phyloP scores from a whole-genome alignment of 2,797 vertebrate species.

The Miopithecus talapoin region DNA sequence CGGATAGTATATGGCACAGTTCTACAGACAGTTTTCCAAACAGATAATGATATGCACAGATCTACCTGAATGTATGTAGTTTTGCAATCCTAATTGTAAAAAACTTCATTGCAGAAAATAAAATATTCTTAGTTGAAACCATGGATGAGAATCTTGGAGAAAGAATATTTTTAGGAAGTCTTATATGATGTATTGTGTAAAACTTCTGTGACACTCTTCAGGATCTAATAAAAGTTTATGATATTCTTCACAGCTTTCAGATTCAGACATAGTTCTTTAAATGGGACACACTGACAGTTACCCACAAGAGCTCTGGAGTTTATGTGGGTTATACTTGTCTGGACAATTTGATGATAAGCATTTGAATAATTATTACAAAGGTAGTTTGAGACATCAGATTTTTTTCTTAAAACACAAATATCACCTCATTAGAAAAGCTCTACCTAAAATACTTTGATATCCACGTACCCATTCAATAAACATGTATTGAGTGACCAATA shows the following conservation, averaged over 20 bases:
- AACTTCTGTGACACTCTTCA: not conserved
- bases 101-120: not conserved
- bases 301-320: not conserved
- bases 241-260: not conserved
- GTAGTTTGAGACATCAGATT: not conserved
- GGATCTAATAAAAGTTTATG: not conserved
- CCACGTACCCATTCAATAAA: not conserved
- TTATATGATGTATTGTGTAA: not conserved
- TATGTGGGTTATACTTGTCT: not conserved
- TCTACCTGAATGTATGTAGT: not conserved
- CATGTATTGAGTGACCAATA: not conserved
- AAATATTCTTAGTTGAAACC: not conserved
- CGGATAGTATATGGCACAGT: not conserved
- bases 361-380: not conserved
- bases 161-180: not conserved
- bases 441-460: not conserved
- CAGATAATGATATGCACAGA: not conserved
- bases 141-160: not conserved
- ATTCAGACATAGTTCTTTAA: not conserved
- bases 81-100: not conserved
- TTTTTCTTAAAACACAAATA: conserved; percentile 7
- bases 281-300: not conserved
- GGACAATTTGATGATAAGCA: not conserved
- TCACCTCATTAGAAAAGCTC: not conserved
- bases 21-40: not conserved